Base-by-base conservation (phyloP, 2,113 vertebrate genomes). In the Aspidoscelis tigris region DNA sequence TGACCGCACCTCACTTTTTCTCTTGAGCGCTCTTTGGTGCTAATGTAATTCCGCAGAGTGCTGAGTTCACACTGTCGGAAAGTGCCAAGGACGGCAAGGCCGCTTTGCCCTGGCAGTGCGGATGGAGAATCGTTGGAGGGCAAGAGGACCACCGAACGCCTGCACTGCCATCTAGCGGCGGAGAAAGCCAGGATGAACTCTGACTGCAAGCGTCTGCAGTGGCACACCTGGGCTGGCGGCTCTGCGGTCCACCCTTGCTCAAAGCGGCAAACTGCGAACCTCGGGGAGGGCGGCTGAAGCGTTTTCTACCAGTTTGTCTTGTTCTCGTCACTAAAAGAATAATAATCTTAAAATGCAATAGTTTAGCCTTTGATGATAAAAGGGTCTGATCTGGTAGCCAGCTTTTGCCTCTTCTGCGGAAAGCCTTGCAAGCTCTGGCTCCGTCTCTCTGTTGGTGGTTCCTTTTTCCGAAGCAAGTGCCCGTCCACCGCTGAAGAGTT, bases 121-220 rank as follows among this genome's bases (percentile, higher is more conserved):
- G n/a, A 65, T 18, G 8, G 21, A 9, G 41, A 22, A 22, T 9
- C 53, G 66, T 3, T 86, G 64, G n/a, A 21, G 10, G 6, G 58
- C 18, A 53, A 41, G 18, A 9, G 33, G 33, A 22, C 10, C 22
- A 47, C 43, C 6, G 61, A 61, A 87, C 81, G 69, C 72, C 26
- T 26, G 72, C 69, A 86, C 84, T 88, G 41, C 92, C 91, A 91
- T 78, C 92, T 93, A 85, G 92, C 18, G 90, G 69, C n/a, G 9
- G 55, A 78, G 24, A 73, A 16, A 41, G 43, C 41, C 14, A 7
- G 18, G 18, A 47, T 1, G 14, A 61, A 18, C 58, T 55, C 55
- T 18, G 14, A 61, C 58, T 18, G 3, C 58, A 24, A 41, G 3
- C 22, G 33, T 1, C 14, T 1, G n/a, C 43, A 18, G 41, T 21